Evolutionary conservation across 2,797 vertebrate species (phyloP), one percentile per base, ranked within the genome.

Genomic region (Zenarchopterus dispar): DNA sequence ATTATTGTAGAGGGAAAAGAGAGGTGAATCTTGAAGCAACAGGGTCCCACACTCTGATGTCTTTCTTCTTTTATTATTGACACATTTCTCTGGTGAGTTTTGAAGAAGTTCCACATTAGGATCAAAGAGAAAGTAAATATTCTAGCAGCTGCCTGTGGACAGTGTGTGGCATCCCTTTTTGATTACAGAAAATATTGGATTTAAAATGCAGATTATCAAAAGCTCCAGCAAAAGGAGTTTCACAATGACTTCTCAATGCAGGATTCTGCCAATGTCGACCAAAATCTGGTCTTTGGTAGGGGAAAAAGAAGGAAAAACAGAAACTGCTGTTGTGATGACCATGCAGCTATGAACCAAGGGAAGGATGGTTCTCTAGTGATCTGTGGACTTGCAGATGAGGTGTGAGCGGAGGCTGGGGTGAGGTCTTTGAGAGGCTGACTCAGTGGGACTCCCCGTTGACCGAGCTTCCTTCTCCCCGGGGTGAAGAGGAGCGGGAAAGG

Each of bases 381-480:
- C 44, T 24, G 57, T 71, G 47, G 66, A 50, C 42, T 58, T 23
- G 67, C 42, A 66, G 62, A 61, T 63, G 75, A 56, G 57, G 73
- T 23, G 55, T 51, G 66, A 73, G 56, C 55, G 61, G 49, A 36
- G 51, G 58, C 49, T 8, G 9, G 21, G 39, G 60, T 4, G 54
- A n/a, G 56, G 24, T 16, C 49, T 23, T n/a, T 47, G 44, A 39
- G 46, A 23, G 36, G 85, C 67, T 46, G 53, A 88, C 75, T 95
- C 96, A 99, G 94, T 98, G 98, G 79, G 96, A 96, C 88, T 99
- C 97, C 73, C 97, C 96, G 6, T 98, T 98, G 90, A 99, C 75
- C 1, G 95, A 97, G 44, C 96, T 95, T 0, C 92, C 95, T 87
- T 99, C 97, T 88, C 95, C 97, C 70, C 96, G 92, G 22, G 98